phyloP scores from a whole-genome alignment of 2,113 vertebrate genomes.

The Excalfactoria chinensis region DNA sequence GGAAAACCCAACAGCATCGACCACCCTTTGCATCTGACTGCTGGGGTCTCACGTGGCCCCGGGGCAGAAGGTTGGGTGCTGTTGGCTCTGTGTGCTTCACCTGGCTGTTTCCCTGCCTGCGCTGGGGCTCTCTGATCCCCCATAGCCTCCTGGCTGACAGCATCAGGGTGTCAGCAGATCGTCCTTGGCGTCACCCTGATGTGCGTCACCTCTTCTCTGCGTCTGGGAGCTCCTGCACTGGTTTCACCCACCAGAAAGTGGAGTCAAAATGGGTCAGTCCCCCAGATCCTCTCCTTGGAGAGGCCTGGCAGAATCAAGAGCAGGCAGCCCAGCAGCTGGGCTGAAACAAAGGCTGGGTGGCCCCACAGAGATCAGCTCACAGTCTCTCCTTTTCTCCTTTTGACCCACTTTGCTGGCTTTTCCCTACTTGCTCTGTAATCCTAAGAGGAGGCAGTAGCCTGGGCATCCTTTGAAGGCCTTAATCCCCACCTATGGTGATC shows the following conservation, averaged over 20 bases:
- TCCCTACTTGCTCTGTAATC: neutral
- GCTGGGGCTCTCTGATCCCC: neutral
- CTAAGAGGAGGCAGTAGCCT: neutral
- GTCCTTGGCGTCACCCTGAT: neutral
- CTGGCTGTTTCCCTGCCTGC: neutral
- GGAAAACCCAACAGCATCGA: neutral
- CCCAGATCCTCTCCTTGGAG: neutral
- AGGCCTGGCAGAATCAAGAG: neutral
- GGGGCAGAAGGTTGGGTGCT: neutral
- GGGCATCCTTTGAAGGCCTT: neutral
- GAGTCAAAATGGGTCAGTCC: neutral
- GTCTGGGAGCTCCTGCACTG: neutral
- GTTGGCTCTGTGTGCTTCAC: neutral
- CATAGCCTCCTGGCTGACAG: neutral
- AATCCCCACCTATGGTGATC: neutral
- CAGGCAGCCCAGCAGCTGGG: neutral
- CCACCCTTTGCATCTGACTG: neutral
- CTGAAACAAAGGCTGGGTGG: neutral
- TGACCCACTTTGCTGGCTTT: neutral
- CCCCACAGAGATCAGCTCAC: accelerated
- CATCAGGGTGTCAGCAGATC: neutral
- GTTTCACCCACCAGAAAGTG: neutral
- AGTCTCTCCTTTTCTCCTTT: neutral
- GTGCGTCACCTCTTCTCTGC: neutral
- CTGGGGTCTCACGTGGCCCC: neutral